Conservation (phyloP, 2,113 vertebrate species). For the Epinephelus moara region DNA sequence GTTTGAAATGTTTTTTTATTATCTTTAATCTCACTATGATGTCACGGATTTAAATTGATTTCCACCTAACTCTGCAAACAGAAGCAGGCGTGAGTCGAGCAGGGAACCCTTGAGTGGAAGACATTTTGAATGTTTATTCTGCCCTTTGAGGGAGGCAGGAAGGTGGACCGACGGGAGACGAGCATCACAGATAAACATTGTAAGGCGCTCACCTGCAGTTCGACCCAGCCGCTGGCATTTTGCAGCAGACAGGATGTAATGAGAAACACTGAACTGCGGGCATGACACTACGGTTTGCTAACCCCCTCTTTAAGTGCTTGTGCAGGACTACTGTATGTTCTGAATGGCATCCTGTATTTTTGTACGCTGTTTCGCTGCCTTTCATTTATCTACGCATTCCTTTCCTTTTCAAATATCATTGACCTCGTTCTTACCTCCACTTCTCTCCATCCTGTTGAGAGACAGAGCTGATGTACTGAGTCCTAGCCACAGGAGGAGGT, state of each 20-base stretch:
- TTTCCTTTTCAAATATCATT: neutral
- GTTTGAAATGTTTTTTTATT: neutral
- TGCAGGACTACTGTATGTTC: constrained; percentile 27
- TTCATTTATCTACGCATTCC: constrained; percentile 15
- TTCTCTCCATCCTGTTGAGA: neutral
- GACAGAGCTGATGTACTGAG: constrained; percentile 33
- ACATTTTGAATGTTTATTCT: constrained; percentile 57
- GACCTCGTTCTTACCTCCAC: neutral
- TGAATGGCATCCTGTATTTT: neutral
- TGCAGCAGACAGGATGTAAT: neutral
- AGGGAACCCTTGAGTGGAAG: neutral
- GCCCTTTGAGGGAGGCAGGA: constrained; percentile 9
- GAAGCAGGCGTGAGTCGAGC: neutral
- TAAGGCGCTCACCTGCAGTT: neutral
- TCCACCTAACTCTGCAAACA: neutral
- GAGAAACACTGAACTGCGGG: neutral
- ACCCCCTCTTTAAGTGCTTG: neutral
- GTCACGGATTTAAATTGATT: neutral
- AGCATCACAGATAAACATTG: neutral
- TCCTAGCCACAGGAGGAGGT: constrained; percentile 40
- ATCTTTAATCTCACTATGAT: too few relatives aligned
- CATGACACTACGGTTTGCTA: neutral
- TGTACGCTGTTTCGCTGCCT: neutral
- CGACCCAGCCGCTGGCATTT: constrained; percentile 23
- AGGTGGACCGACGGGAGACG: neutral